phyloP scores from a whole-genome alignment of 2,797 vertebrate species.

The Taeniopygia guttata region DNA sequence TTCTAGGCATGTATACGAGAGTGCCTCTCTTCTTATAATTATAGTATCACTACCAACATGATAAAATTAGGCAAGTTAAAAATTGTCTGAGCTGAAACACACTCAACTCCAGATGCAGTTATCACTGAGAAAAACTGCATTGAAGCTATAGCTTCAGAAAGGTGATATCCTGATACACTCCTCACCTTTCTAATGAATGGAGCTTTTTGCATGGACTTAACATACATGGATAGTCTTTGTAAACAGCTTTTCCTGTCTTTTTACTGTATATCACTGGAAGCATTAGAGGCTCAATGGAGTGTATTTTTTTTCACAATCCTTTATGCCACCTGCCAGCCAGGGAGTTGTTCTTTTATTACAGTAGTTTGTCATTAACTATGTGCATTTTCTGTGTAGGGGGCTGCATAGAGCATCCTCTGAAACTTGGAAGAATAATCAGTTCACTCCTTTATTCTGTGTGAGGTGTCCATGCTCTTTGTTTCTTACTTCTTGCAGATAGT shows the following conservation, averaged over 20 bases:
- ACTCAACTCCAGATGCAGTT: neutral
- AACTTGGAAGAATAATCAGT: neutral
- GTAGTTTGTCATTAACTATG: neutral
- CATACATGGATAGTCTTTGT: neutral
- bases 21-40: constrained; percentile 9
- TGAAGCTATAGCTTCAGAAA: neutral
- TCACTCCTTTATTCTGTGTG: neutral
- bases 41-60: neutral
- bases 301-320: neutral
- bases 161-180: neutral
- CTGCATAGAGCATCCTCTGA: neutral
- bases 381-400: neutral
- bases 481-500: neutral
- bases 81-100: neutral
- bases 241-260: neutral
- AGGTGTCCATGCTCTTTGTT: neutral
- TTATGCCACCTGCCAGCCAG: neutral
- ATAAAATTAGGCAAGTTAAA: constrained; percentile 44
- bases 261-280: neutral
- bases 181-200: neutral
- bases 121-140: neutral
- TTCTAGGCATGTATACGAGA: neutral
- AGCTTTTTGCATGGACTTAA: neutral
- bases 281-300: neutral
- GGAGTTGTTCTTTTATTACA: neutral